phyloP scores from a whole-genome alignment of 1,140 invertebrate species.

The Papilio aristodemus region DNA sequence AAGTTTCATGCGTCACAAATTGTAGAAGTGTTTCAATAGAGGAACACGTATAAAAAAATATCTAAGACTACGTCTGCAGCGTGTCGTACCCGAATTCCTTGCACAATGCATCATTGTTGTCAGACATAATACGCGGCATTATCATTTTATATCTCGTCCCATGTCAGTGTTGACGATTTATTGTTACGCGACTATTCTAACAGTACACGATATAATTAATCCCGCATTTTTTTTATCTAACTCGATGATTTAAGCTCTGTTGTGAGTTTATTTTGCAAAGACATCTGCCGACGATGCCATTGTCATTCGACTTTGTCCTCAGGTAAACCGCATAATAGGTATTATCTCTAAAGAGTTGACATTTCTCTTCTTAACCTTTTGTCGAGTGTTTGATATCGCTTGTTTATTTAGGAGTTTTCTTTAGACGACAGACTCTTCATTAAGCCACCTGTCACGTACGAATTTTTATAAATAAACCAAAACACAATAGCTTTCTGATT shows the following conservation, averaged over 20 bases:
- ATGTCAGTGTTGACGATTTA: slow-evolving; percentile 78
- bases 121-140: slow-evolving; percentile 76
- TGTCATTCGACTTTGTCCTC: slow-evolving; percentile 62
- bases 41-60: neutral
- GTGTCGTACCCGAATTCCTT: slow-evolving; percentile 59
- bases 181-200: slow-evolving; percentile 56
- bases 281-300: slow-evolving; percentile 71
- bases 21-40: slow-evolving; percentile 20
- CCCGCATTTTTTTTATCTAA: slow-evolving; percentile 67
- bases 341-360: slow-evolving; percentile 76
- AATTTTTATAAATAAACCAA: slow-evolving; percentile 11
- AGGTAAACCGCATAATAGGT: slow-evolving; percentile 73
- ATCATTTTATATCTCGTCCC: slow-evolving; percentile 75
- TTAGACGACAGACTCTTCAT: slow-evolving; percentile 41
- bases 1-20: slow-evolving; percentile 18
- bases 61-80: slow-evolving; percentile 38
- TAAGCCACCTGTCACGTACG: slow-evolving; percentile 31
- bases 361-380: slow-evolving; percentile 67
- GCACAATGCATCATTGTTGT: slow-evolving; percentile 76
- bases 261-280: slow-evolving; percentile 74
- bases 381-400: slow-evolving; percentile 73
- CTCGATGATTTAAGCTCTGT: slow-evolving; percentile 63
- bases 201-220: slow-evolving; percentile 75
- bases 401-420: slow-evolving; percentile 64
- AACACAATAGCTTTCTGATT: slow-evolving; percentile 1